Evolutionary conservation across 2,888 invertebrate genomes (phyloP).

Genomic region (Theodoxus fluviatilis): DNA sequence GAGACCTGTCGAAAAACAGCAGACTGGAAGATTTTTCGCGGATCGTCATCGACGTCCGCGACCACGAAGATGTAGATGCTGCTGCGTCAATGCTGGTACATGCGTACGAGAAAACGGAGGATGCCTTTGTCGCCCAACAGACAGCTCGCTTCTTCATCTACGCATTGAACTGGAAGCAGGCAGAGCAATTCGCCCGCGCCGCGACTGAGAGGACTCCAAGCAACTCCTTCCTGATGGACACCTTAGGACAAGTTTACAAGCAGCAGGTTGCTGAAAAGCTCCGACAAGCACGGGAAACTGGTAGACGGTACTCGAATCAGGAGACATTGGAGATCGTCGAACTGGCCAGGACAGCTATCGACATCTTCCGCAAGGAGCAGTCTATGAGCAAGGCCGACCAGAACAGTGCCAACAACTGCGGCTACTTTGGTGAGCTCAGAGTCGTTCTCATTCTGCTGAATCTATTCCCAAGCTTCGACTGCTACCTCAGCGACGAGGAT

Average conservation of each 20-base stretch:
- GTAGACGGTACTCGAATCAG: slow-evolving; percentile 28
- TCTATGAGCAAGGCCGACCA: slow-evolving; percentile 35
- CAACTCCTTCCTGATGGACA: slow-evolving; percentile 47
- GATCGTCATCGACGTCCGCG: slow-evolving; percentile 37
- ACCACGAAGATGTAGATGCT: slow-evolving; percentile 33
- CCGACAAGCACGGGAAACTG: slow-evolving; percentile 23
- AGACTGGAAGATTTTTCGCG: slow-evolving; percentile 44
- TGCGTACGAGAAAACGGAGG: slow-evolving; percentile 40
- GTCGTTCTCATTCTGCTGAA: slow-evolving; percentile 38
- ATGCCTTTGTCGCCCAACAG: slow-evolving; percentile 50
- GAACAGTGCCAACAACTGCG: slow-evolving; percentile 37
- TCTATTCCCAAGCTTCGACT: slow-evolving; percentile 36
- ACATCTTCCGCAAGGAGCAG: slow-evolving; percentile 41
- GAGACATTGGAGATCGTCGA: slow-evolving; percentile 35
- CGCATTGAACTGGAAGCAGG: slow-evolving; percentile 38
- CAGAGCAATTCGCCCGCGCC: slow-evolving; percentile 36
- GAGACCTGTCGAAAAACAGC: slow-evolving; percentile 33
- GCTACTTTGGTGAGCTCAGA: slow-evolving; percentile 44
- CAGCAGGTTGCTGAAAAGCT: slow-evolving; percentile 32
- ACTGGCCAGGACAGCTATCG: slow-evolving; percentile 34
- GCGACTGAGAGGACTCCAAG: slow-evolving; percentile 35
- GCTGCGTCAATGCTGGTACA: slow-evolving; percentile 37
- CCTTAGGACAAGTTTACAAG: slow-evolving; percentile 43
- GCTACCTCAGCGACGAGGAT: no score
- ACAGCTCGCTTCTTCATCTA: slow-evolving; percentile 44